Evolutionary conservation across 2,888 invertebrate genomes (phyloP).

Genomic region (Caenorhabditis doughertyi): DNA sequence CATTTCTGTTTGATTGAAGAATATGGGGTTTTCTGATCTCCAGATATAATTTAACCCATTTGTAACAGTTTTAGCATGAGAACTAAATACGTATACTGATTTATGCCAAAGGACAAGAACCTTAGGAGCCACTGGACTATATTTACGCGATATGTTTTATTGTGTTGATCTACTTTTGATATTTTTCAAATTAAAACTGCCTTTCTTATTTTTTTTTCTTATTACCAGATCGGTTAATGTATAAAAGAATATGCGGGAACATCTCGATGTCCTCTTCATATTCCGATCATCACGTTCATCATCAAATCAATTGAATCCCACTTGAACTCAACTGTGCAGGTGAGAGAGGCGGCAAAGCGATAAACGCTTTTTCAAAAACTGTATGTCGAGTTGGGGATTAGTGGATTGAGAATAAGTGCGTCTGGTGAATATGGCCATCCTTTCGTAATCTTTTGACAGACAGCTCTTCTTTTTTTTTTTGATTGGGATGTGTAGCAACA

Average conservation of each 20-base stretch:
- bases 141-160: too few species aligned
- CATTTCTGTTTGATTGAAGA: too few species aligned
- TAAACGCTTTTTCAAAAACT: conserved; percentile 54
- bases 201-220: background rate
- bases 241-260: conserved; percentile 36
- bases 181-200: too few species aligned
- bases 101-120: too few species aligned
- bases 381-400: conserved; percentile 36
- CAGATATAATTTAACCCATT: too few species aligned
- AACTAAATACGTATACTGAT: too few species aligned
- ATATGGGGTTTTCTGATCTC: too few species aligned
- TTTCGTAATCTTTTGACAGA: conserved; percentile 50
- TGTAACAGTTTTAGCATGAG: too few species aligned
- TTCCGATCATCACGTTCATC: conserved; percentile 14
- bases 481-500: conserved; percentile 51
- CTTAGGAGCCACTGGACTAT: too few species aligned
- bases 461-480: conserved; percentile 41
- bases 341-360: conserved; percentile 39
- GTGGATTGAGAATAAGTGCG: conserved; percentile 37
- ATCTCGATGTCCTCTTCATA: conserved; percentile 4
- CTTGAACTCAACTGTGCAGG: conserved; percentile 51
- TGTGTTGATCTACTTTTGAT: too few species aligned
- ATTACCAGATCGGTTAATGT: background rate
- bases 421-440: conserved; percentile 21
- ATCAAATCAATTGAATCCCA: conserved; percentile 36